These are phyloP conservation scores for Pseudococcus viburni DNA, from an alignment of 2,888 invertebrate genomes.

Conservation along the genomic window DNA sequence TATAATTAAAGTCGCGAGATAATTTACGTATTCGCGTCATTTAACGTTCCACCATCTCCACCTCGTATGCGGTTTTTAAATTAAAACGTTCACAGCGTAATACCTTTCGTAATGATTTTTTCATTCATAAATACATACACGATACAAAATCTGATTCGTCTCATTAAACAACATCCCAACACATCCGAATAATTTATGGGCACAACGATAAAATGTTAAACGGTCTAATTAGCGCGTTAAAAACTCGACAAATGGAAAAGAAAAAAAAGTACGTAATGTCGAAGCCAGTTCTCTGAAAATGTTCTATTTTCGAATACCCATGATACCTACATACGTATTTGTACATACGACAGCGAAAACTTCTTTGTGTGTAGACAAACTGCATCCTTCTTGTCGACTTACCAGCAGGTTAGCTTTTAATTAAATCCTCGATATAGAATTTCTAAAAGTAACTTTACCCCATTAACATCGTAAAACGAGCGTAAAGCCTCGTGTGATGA, in stretches of 20 bases:
- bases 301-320: constrained; percentile 17
- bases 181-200: constrained; percentile 34
- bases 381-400: constrained; percentile 22
- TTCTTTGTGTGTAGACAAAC: neutral
- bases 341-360: neutral
- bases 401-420: constrained; percentile 8
- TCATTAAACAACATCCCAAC: constrained; percentile 49
- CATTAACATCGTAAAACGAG: neutral
- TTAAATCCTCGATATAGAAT: constrained; percentile 21
- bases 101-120: constrained; percentile 54
- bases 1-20: constrained; percentile 42
- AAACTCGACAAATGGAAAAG: neutral
- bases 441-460: constrained; percentile 40
- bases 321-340: neutral
- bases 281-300: constrained; percentile 28
- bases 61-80: neutral
- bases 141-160: constrained; percentile 28
- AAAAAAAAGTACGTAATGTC: neutral
- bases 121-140: constrained; percentile 38
- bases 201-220: constrained; percentile 54
- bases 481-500: neutral
- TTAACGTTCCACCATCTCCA: constrained; percentile 24
- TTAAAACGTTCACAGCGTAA: constrained; percentile 50
- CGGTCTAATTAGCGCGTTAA: constrained; percentile 44
- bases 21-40: constrained; percentile 49